Evolutionary conservation across 2,797 vertebrate species (phyloP).

Genomic region (Silurus aristotelis): DNA sequence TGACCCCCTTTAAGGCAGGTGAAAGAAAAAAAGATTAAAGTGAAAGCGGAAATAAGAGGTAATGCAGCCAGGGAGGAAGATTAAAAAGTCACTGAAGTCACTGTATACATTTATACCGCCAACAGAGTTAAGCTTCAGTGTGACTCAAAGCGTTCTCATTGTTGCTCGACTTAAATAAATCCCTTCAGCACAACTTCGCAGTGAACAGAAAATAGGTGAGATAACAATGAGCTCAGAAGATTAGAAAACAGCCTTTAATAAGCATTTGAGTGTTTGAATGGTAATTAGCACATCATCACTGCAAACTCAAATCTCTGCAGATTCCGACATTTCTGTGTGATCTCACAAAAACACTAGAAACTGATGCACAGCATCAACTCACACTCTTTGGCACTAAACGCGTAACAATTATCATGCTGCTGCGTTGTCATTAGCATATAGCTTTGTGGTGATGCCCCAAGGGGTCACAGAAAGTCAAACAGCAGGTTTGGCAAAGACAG

Average conservation of each 20-base stretch:
- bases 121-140: constrained; percentile 29
- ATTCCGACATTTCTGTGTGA: constrained; percentile 18
- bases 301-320: constrained; percentile 18
- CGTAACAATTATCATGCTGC: constrained; percentile 63
- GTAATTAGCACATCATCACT: constrained; percentile 21
- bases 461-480: constrained; percentile 68
- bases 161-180: neutral
- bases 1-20: constrained; percentile 19
- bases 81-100: neutral
- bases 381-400: constrained; percentile 46
- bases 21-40: constrained; percentile 22
- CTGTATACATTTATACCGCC: constrained; percentile 14
- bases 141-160: constrained; percentile 15
- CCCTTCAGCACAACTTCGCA: neutral
- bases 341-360: neutral
- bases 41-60: constrained; percentile 15
- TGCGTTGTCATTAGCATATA: constrained; percentile 67
- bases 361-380: neutral
- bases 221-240: constrained; percentile 13
- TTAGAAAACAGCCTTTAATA: neutral
- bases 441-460: constrained; percentile 44
- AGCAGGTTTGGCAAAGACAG: constrained; percentile 48
- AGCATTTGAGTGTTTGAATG: constrained; percentile 32
- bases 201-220: constrained; percentile 25
- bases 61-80: constrained; percentile 5